Conservation (phyloP, 1,140 invertebrate genomes). For the Drepana arcuata region DNA sequence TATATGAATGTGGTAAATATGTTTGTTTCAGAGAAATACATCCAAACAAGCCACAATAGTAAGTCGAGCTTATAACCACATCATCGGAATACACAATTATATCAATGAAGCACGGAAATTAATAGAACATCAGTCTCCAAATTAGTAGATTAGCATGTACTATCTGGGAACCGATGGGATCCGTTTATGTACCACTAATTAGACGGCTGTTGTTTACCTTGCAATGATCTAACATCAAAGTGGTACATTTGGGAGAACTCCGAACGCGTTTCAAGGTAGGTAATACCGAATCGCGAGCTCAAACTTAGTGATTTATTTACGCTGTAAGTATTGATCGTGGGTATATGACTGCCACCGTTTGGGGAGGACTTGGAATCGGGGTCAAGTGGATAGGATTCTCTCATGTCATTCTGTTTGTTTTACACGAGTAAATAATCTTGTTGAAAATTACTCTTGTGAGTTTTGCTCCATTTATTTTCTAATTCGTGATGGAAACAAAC, state of each 20-base stretch:
- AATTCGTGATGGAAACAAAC: no score
- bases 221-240: constrained; percentile 43
- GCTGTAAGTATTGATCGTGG: constrained; percentile 40
- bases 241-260: constrained; percentile 10
- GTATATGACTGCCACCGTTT: constrained; percentile 32
- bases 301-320: constrained; percentile 56
- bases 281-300: constrained; percentile 20
- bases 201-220: constrained; percentile 39
- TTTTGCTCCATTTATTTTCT: no score
- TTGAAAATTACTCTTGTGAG: no score
- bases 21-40: no score
- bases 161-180: constrained; percentile 36
- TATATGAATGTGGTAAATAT: no score
- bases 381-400: constrained; percentile 36
- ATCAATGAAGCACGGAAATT: constrained; percentile 22
- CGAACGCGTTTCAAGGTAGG: constrained; percentile 1
- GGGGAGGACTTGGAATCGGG: constrained; percentile 34
- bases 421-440: constrained; percentile 26
- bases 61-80: background rate
- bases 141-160: constrained; percentile 37
- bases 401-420: constrained; percentile 31
- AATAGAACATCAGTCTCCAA: constrained; percentile 32
- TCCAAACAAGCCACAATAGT: no score
- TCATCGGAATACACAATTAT: background rate
- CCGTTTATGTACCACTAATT: constrained; percentile 47